Base-by-base conservation (phyloP, 2,113 vertebrate species). In the Gavialis gangeticus region DNA sequence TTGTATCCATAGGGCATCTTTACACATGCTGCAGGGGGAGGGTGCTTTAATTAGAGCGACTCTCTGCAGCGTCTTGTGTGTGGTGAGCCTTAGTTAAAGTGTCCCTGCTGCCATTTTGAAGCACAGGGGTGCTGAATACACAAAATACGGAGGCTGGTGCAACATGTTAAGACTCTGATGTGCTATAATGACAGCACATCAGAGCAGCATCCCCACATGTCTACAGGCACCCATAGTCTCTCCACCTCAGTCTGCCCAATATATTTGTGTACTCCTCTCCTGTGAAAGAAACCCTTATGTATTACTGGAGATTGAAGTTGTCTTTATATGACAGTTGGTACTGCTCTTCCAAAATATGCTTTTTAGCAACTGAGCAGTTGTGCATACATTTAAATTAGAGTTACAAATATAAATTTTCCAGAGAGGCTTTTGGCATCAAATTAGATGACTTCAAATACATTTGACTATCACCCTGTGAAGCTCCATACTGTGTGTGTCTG, bases 201-300 rank as follows among this genome's bases (percentile, higher is more conserved):
- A 9, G 46, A 46, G 46, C 46, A 46, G 46, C 46, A 46, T 46
- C 46, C 46, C 46, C 46, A 46, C 9, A 46, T 3, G 46, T 46
- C 46, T 46, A 46, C 28, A 58, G 83, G 75, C 57, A 94, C 82
- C 73, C 54, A 77, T 62, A 86, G 21, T 54, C 69, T 89, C 84
- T 91, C 75, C 82, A 81, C n/a, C 87, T 96, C 94, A 67, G 84
- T 94, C 79, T 84, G 83, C 9, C 84, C 67, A 95, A 85, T 92
- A 55, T 89, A 92, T 57, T 78, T 73, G 12, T 84, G 55, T n/a
- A 75, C 85, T 14, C 60, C 18, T 85, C 76, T 79, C n/a, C 73
- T 87, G 86, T 84, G n/a, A 82, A 81, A 82, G 30, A 57, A 78
- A 30, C 17, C 1, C 5, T 60, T 86, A 3, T 59, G 46, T 91